Evolutionary conservation across 1,140 invertebrate species (phyloP).

Genomic region (Ylistrum balloti): DNA sequence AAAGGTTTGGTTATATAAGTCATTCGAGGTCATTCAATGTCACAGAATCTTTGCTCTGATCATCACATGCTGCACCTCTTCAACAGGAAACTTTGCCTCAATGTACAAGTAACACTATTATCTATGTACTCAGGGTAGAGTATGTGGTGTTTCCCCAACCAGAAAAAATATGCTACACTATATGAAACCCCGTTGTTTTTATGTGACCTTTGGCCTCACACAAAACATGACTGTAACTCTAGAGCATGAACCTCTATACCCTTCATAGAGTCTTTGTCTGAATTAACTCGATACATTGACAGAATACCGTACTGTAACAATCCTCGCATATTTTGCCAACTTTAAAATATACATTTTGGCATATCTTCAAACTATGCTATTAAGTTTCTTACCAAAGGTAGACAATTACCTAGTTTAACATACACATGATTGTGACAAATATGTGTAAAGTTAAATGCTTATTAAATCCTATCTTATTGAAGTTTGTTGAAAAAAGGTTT

Average conservation of each 20-base stretch:
- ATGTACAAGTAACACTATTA: not conserved
- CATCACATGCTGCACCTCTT: not conserved
- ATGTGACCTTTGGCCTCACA: not conserved
- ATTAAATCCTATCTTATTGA: not conserved
- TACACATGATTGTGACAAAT: not conserved
- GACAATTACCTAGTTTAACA: not conserved
- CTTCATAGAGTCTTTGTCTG: slow-evolving; percentile 1
- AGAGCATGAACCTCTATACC: not conserved
- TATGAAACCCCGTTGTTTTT: slow-evolving; percentile 20
- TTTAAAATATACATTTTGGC: slow-evolving; percentile 6
- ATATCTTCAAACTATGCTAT: not conserved
- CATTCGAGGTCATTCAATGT: not conserved
- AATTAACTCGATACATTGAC: not conserved
- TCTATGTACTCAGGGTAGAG: not conserved
- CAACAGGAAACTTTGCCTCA: not conserved
- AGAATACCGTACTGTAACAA: not conserved
- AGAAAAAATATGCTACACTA: not conserved
- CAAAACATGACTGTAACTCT: not conserved
- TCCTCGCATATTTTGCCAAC: not conserved
- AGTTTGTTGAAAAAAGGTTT: not conserved
- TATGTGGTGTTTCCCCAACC: not conserved
- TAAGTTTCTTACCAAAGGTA: slow-evolving; percentile 6
- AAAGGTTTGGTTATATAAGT: not conserved
- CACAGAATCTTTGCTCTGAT: not conserved
- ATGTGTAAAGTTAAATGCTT: not conserved